Conservation (phyloP, 2,888 invertebrate species). For the Cheilosia vulpina region DNA sequence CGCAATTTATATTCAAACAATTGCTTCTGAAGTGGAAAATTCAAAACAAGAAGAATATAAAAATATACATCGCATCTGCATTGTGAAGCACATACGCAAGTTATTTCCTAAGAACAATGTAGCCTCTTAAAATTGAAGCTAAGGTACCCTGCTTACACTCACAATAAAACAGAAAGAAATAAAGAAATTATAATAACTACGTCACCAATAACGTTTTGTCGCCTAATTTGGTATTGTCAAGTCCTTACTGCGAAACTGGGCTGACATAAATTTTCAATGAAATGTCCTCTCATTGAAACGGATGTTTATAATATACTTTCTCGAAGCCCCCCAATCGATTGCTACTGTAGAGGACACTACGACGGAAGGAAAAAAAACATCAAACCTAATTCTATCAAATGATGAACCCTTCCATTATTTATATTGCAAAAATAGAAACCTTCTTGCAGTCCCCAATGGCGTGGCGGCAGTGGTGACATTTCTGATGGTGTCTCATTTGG, state of each 20-base stretch:
- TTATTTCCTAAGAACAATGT: neutral
- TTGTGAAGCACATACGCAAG: conserved; percentile 4
- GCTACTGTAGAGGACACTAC: neutral
- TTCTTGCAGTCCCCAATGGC: neutral
- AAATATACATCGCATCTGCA: conserved; percentile 15
- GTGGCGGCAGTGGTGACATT: conserved; percentile 12
- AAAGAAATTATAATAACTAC: neutral
- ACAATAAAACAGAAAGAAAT: neutral
- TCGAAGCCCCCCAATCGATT: conserved; percentile 19
- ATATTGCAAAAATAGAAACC: conserved; percentile 1
- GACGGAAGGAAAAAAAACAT: neutral
- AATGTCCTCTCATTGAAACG: neutral
- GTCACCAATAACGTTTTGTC: conserved; percentile 4
- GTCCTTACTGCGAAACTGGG: conserved; percentile 40
- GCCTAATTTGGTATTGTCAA: conserved; percentile 37
- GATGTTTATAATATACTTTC: neutral
- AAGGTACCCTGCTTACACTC: neutral
- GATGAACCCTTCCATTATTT: conserved; percentile 35
- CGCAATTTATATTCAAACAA: conserved; percentile 31
- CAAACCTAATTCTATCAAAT: conserved; percentile 39
- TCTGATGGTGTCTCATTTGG: conserved; percentile 54
- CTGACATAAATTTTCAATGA: conserved; percentile 36
- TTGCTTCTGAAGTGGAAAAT: conserved; percentile 19
- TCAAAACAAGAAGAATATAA: conserved; percentile 20
- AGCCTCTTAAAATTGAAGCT: neutral